Evolutionary conservation across 2,888 invertebrate species (phyloP).

Genomic region (Drosophila multiciliata): DNA sequence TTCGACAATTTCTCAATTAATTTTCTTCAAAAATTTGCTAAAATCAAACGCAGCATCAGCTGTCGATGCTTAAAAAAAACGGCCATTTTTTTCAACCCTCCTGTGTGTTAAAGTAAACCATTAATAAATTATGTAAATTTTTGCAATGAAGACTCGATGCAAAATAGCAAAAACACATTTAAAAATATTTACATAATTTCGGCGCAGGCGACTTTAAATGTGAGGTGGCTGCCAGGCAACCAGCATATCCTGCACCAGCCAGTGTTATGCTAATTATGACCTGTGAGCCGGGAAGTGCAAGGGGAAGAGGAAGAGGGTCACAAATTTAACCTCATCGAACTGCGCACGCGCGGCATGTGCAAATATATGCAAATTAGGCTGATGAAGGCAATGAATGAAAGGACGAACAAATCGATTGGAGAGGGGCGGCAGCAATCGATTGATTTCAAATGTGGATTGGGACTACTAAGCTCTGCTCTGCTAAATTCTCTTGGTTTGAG

Average conservation of each 20-base stretch:
- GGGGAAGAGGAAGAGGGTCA: slow-evolving; percentile 45
- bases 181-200: slow-evolving; percentile 77
- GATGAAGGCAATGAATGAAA: slow-evolving; percentile 31
- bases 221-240: slow-evolving; percentile 27
- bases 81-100: slow-evolving; percentile 53
- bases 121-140: slow-evolving; percentile 73
- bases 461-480: slow-evolving; percentile 18
- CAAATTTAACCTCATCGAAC: slow-evolving; percentile 11
- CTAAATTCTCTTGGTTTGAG: slow-evolving; percentile 58
- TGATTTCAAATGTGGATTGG: slow-evolving; percentile 52
- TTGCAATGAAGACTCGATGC: slow-evolving; percentile 60
- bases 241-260: slow-evolving; percentile 38
- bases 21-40: slow-evolving; percentile 32
- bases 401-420: slow-evolving; percentile 58
- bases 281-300: slow-evolving; percentile 52
- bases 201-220: slow-evolving; percentile 66
- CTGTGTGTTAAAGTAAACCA: slow-evolving; percentile 8
- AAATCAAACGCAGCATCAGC: slow-evolving; percentile 58
- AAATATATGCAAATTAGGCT: slow-evolving; percentile 74
- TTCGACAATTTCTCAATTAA: slow-evolving; percentile 21
- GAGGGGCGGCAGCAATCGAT: slow-evolving; percentile 58
- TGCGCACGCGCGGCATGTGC: slow-evolving; percentile 63
- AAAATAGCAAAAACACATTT: slow-evolving; percentile 49
- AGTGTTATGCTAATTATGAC: slow-evolving; percentile 83
- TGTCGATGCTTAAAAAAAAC: slow-evolving; percentile 55